Evolutionary conservation across 2,113 vertebrate genomes (phyloP).

Genomic region (Harpagus bidentatus): DNA sequence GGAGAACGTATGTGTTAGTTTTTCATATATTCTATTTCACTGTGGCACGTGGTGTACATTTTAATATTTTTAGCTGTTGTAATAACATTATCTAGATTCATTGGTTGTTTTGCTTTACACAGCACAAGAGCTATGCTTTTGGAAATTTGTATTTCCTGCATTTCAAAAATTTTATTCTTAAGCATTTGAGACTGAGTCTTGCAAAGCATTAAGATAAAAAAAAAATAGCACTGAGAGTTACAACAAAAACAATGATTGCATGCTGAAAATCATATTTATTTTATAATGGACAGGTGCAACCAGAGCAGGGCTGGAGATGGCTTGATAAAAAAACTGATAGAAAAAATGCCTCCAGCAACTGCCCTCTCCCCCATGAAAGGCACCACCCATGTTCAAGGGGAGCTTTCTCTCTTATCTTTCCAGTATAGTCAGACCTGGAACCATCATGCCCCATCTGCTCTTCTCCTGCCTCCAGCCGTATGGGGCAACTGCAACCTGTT

Average conservation of each 20-base stretch:
- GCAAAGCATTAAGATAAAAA: not conserved
- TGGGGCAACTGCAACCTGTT: not conserved
- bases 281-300: not conserved
- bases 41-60: accelerated
- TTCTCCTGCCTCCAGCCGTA: not conserved
- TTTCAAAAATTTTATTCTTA: not conserved
- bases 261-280: not conserved
- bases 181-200: not conserved
- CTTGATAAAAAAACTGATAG: not conserved
- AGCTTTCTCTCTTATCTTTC: not conserved
- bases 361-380: not conserved
- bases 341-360: not conserved
- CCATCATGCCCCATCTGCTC: not conserved
- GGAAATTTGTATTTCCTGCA: not conserved
- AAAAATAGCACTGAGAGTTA: not conserved
- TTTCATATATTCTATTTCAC: not conserved
- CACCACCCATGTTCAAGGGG: not conserved
- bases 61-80: not conserved
- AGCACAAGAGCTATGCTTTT: not conserved
- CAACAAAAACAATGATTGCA: not conserved
- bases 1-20: not conserved
- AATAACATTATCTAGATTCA: not conserved
- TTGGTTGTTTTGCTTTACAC: not conserved
- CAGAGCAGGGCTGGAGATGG: not conserved
- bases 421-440: not conserved